Percentiles rank a stretch among this genome's conserved stretches.
phyloP scores from a whole-genome alignment of 23 tunicate species.

The Halocynthia aurantium region DNA sequence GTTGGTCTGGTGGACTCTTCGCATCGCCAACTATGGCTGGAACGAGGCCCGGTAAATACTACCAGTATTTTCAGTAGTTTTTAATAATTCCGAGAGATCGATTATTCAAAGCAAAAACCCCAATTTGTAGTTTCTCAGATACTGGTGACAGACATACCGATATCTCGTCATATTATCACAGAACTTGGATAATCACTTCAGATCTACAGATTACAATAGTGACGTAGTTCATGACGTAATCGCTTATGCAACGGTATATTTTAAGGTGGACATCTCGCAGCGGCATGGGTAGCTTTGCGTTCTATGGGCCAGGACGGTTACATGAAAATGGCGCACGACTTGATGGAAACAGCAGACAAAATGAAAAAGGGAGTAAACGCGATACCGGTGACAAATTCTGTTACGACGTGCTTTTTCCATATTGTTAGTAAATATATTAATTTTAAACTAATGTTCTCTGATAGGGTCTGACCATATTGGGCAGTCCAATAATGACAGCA shows the following conservation, averaged over 20 bases:
- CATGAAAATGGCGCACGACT: conserved; percentile 64
- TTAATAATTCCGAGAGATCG: too few species aligned
- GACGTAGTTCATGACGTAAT: background rate
- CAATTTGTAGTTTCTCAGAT: too few species aligned
- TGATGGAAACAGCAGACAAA: conserved; percentile 63
- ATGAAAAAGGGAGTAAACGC: conserved; percentile 61
- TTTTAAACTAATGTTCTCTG: background rate
- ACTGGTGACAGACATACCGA: too few species aligned
- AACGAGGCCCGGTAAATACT: conserved; percentile 63
- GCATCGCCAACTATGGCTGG: conserved; percentile 99
- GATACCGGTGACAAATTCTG: conserved; percentile 27
- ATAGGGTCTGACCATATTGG: conserved; percentile 78
- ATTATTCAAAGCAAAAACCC: too few species aligned
- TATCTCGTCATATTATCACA: too few species aligned
- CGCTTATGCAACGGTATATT: background rate
- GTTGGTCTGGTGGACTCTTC: conserved; percentile 90
- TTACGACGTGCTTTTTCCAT: background rate
- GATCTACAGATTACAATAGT: too few species aligned
- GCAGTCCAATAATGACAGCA: conserved; percentile 78
- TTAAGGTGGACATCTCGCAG: conserved; percentile 94
- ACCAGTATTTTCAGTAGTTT: background rate
- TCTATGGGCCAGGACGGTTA: conserved; percentile 91
- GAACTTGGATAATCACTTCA: too few species aligned
- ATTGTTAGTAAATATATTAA: background rate
- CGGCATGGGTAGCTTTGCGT: conserved; percentile 81